Conservation (phyloP, 1,140 invertebrate species). For the Mya arenaria region DNA sequence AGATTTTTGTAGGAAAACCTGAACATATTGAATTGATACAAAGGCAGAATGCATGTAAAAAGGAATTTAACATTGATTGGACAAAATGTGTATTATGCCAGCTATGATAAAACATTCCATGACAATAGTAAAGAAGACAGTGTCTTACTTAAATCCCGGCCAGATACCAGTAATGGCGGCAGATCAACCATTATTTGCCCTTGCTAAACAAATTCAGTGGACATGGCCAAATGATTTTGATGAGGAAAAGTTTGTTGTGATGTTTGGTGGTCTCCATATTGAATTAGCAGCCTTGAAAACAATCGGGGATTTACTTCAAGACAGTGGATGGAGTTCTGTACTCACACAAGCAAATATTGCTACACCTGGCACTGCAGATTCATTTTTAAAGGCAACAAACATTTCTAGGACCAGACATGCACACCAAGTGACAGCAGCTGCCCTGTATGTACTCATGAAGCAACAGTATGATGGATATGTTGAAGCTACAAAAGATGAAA, state of each 20-base stretch:
- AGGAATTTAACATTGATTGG: too few species aligned
- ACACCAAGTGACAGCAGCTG: constrained; percentile 9
- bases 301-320: constrained; percentile 24
- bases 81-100: too few species aligned
- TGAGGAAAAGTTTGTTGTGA: constrained; percentile 57
- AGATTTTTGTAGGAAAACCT: too few species aligned
- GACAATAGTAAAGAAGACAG: constrained; percentile 50
- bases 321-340: constrained; percentile 30
- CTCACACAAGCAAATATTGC: constrained; percentile 15
- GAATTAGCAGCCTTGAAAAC: constrained; percentile 47
- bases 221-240: constrained; percentile 49
- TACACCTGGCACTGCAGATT: constrained; percentile 33
- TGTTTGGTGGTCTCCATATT: constrained; percentile 56
- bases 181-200: constrained; percentile 63
- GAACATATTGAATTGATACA: too few species aligned
- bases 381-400: constrained; percentile 31
- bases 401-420: constrained; percentile 12
- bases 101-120: too few species aligned
- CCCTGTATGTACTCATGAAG: neutral
- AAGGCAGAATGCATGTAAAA: too few species aligned
- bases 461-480: neutral
- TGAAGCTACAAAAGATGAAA: neutral
- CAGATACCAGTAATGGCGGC: constrained; percentile 56
- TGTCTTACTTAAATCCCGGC: constrained; percentile 60
- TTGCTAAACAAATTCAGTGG: constrained; percentile 67